A percentile compares a stretch with the other conserved stretches of the same genome.
Conservation (phyloP, 2,888 invertebrate species). For the Rhagophthalmus giganteus region DNA sequence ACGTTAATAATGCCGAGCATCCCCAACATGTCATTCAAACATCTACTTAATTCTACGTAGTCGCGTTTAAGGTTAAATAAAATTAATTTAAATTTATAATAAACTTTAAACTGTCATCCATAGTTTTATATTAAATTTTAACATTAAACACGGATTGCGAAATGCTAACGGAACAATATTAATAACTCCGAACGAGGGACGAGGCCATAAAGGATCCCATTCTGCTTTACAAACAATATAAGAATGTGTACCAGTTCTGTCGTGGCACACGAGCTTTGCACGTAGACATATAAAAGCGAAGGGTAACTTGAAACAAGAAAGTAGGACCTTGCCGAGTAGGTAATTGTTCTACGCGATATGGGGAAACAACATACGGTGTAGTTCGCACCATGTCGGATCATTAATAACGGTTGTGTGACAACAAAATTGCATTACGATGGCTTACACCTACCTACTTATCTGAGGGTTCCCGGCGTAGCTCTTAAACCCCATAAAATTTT, state of each 20-base stretch:
- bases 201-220: not conserved
- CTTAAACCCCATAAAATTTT: too few relatives aligned
- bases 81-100: not conserved
- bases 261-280: conserved; percentile 9
- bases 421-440: conserved; percentile 23
- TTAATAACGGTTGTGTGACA: conserved; percentile 23
- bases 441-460: not conserved
- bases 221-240: not conserved
- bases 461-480: not conserved
- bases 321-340: conserved; percentile 6
- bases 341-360: conserved; percentile 22
- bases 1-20: too few relatives aligned
- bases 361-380: conserved; percentile 19
- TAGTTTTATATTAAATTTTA: not conserved
- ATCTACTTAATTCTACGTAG: not conserved
- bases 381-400: conserved; percentile 24
- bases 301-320: conserved; percentile 22
- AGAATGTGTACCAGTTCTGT: conserved; percentile 14
- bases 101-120: not conserved
- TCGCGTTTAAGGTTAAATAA: not conserved
- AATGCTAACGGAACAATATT: not conserved
- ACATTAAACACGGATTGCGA: not conserved
- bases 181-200: not conserved
- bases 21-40: not conserved
- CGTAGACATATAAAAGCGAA: conserved; percentile 10